Evolutionary conservation across 2,797 vertebrate genomes (phyloP).

Genomic region (Oreonectes daqikongensis): DNA sequence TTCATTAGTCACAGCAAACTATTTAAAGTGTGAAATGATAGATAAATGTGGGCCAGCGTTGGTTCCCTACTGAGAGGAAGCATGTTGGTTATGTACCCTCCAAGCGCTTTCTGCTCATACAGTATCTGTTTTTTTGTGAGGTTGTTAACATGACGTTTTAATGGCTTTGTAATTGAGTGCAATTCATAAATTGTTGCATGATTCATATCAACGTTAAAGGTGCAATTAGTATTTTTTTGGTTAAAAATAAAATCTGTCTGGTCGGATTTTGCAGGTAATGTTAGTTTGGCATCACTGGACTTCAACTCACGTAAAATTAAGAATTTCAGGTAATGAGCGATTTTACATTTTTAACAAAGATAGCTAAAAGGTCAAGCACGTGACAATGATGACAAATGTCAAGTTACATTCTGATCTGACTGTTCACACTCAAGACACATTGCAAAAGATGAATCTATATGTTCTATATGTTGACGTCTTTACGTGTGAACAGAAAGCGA

Average conservation of each 20-base stretch:
- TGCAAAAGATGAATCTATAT: not conserved
- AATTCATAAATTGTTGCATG: not conserved
- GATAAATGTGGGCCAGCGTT: not conserved
- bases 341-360: too few species aligned
- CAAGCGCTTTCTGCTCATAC: not conserved
- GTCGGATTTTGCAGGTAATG: too few species aligned
- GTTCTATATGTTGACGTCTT: constrained; percentile 24
- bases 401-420: not conserved
- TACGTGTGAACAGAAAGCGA: constrained; percentile 33
- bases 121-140: not conserved
- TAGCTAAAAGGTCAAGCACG: too few species aligned
- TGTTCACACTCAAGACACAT: not conserved
- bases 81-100: not conserved
- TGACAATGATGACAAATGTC: too few species aligned
- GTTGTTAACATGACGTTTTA: not conserved
- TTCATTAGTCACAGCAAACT: not conserved
- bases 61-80: too few species aligned
- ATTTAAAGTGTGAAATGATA: not conserved
- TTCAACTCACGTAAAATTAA: too few species aligned
- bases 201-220: too few species aligned
- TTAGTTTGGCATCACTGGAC: too few species aligned
- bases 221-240: too few species aligned
- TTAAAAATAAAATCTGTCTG: too few species aligned
- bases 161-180: not conserved
- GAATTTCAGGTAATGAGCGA: too few species aligned